Percentiles rank a stretch among this genome's conserved stretches.
Conservation (phyloP, 2,797 vertebrate species). For the Telmatherina bonti region DNA sequence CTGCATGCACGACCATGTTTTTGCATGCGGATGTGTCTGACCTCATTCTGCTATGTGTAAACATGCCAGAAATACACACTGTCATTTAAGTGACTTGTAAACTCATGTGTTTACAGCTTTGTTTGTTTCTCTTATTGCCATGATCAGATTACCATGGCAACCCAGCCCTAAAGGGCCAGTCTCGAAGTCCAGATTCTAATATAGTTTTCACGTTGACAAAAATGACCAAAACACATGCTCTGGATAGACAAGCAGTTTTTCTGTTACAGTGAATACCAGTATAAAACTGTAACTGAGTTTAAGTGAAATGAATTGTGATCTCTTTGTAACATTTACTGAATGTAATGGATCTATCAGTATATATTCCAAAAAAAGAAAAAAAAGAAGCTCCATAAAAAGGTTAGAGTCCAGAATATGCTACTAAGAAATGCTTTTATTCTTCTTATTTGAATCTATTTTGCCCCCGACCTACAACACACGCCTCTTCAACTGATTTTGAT, state of each 20-base stretch:
- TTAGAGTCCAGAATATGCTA: neutral
- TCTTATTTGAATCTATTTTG: neutral
- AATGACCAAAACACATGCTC: neutral
- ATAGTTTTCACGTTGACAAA: neutral
- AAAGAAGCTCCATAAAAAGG: too few relatives aligned
- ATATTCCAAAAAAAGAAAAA: too few relatives aligned
- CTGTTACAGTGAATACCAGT: neutral
- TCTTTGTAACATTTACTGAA: too few relatives aligned
- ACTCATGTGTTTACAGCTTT: slow-evolving; percentile 57
- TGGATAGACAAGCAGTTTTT: neutral
- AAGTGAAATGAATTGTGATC: too few relatives aligned
- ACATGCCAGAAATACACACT: slow-evolving; percentile 43
- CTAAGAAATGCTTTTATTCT: too few relatives aligned
- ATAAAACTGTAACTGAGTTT: neutral
- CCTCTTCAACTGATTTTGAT: neutral
- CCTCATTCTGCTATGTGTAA: slow-evolving; percentile 50
- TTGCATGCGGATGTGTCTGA: slow-evolving; percentile 37
- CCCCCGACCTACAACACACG: neutral
- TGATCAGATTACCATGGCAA: slow-evolving; percentile 23
- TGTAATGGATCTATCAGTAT: too few relatives aligned
- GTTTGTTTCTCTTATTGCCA: slow-evolving; percentile 56
- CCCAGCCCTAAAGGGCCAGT: neutral
- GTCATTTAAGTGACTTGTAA: slow-evolving; percentile 41
- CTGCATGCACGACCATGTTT: slow-evolving; percentile 16
- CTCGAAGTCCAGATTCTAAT: neutral